Evolutionary conservation across 2,888 invertebrate species (phyloP).

Genomic region (Tigriopus californicus): DNA sequence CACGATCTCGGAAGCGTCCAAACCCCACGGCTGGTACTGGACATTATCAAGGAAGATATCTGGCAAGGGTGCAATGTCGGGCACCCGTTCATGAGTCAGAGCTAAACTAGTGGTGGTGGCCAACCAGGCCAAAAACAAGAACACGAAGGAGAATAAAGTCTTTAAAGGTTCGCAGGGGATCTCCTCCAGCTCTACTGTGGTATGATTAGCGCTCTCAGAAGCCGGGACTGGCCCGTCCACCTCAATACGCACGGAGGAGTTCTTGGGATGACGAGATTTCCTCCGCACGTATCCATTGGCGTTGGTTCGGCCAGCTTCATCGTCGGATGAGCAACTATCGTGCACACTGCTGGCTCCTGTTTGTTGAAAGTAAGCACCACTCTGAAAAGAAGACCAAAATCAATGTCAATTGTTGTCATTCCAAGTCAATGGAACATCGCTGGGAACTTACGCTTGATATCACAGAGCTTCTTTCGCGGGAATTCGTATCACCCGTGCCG

Average conservation of each 20-base stretch:
- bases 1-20: conserved; percentile 63
- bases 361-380: no score
- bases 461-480: no score
- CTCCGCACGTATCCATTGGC: conserved; percentile 4
- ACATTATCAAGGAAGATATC: conserved; percentile 64
- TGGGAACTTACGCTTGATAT: no score
- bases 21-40: conserved; percentile 49
- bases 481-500: no score
- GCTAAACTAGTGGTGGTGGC: conserved; percentile 42
- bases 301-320: not conserved
- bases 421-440: no score
- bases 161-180: conserved; percentile 5
- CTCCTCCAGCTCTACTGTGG: no score
- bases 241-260: no score
- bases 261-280: not conserved
- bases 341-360: no score
- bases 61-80: conserved; percentile 59
- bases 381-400: no score
- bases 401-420: no score
- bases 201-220: no score
- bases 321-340: conserved; percentile 1
- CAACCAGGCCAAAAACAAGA: conserved; percentile 10
- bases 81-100: conserved; percentile 67
- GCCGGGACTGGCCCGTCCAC: no score
- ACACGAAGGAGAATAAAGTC: conserved; percentile 7